Evolutionary conservation across 2,113 vertebrate species (phyloP).

Genomic region (Rhineura floridana): DNA sequence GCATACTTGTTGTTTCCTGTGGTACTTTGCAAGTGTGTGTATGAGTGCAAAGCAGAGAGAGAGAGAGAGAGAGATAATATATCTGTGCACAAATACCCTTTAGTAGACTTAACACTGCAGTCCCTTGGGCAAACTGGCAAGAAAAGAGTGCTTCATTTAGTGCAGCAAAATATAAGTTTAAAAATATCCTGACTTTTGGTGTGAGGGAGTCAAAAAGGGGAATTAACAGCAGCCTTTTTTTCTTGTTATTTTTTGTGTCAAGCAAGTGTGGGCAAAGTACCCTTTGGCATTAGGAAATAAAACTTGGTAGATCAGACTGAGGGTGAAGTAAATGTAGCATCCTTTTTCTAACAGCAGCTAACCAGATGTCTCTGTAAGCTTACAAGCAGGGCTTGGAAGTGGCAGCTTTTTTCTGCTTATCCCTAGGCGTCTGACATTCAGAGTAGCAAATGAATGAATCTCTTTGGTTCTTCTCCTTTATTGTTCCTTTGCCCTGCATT

Average conservation of each 20-base stretch:
- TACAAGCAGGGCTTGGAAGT: neutral
- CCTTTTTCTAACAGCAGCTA: neutral
- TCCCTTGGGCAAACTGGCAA: conserved; percentile 43
- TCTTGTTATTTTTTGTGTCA: neutral
- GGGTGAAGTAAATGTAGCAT: neutral
- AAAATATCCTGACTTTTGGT: conserved; percentile 39
- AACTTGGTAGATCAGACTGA: neutral
- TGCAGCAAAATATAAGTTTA: conserved; percentile 23
- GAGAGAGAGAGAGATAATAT: neutral
- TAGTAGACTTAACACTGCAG: neutral
- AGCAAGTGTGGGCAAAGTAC: neutral
- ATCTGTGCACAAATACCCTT: neutral
- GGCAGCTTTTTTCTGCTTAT: neutral
- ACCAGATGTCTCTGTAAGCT: neutral
- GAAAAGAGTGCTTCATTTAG: conserved; percentile 34
- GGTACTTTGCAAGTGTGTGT: conserved; percentile 60
- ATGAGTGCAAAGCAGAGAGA: conserved; percentile 11
- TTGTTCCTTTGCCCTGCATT: neutral
- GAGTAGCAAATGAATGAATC: neutral
- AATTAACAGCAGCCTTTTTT: neutral
- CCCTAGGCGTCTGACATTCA: neutral
- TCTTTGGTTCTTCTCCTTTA: neutral
- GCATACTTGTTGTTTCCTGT: conserved; percentile 63
- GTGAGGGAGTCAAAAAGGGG: neutral
- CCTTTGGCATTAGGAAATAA: neutral